These are phyloP conservation scores for Ceratotherium simum DNA, from an alignment of 2,113 vertebrate genomes.

Conservation along the genomic window DNA sequence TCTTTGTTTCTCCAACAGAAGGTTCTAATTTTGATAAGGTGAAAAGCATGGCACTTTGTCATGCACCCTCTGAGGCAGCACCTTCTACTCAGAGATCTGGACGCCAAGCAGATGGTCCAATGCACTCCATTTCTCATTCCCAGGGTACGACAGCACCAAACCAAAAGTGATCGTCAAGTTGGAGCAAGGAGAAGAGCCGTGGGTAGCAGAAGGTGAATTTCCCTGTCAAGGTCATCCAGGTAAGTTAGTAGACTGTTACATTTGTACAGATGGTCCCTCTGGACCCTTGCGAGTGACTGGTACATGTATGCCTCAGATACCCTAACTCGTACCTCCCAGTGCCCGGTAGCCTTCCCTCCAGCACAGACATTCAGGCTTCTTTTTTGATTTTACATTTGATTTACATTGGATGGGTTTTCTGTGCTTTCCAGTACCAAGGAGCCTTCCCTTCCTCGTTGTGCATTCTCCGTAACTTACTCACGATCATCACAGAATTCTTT, in stretches of 20 bases:
- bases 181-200: slow-evolving; percentile 81
- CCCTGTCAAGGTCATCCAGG: background rate
- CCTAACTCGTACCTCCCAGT: too few species aligned
- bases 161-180: slow-evolving; percentile 77
- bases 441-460: background rate
- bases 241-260: background rate
- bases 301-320: fast-evolving
- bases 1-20: background rate
- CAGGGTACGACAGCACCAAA: slow-evolving; percentile 72
- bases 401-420: background rate
- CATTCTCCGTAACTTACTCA: too few species aligned
- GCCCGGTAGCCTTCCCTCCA: too few species aligned
- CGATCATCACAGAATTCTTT: background rate
- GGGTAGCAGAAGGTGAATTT: slow-evolving; percentile 51
- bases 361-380: fast-evolving
- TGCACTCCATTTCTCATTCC: background rate
- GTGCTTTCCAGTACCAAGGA: too few species aligned
- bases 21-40: background rate
- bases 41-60: background rate
- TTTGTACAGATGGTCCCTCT: background rate
- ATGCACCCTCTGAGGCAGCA: background rate
- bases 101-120: background rate
- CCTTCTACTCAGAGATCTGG: background rate
- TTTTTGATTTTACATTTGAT: background rate
- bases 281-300: background rate